These are phyloP conservation scores for Eustalomyia histrio DNA, from an alignment of 2,888 invertebrate species.

Conservation along the genomic window DNA sequence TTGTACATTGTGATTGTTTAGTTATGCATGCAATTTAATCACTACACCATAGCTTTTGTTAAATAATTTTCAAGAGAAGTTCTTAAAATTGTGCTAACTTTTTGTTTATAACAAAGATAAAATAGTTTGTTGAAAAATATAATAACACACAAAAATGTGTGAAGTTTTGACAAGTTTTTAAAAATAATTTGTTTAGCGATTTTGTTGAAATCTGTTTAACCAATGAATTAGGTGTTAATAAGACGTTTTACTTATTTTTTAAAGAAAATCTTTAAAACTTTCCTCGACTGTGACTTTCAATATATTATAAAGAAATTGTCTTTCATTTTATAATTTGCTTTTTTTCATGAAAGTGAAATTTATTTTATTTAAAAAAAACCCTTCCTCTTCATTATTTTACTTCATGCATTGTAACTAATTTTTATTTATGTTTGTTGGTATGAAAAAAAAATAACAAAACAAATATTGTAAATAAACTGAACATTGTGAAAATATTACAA, in stretches of 20 bases:
- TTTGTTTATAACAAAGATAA: neutral
- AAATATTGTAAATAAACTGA: slow-evolving; percentile 9
- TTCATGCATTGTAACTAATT: slow-evolving; percentile 23
- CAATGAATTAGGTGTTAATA: too few relatives aligned
- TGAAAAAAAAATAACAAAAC: neutral
- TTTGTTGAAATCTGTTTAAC: neutral
- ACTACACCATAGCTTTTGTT: slow-evolving; percentile 7
- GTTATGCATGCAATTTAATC: slow-evolving; percentile 33
- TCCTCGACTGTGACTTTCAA: slow-evolving; percentile 5
- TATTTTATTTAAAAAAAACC: slow-evolving; percentile 28
- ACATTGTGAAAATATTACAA: slow-evolving; percentile 13
- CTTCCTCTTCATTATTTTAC: slow-evolving; percentile 27
- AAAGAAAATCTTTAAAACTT: slow-evolving; percentile 10
- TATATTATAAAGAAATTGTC: slow-evolving; percentile 34
- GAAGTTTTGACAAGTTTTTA: slow-evolving; percentile 17
- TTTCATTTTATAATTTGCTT: slow-evolving; percentile 6
- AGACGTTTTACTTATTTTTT: too few relatives aligned
- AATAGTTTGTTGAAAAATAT: neutral
- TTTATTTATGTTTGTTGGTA: slow-evolving; percentile 18
- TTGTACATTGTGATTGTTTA: slow-evolving; percentile 24
- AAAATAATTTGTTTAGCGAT: too few relatives aligned
- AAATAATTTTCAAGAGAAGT: slow-evolving; percentile 17
- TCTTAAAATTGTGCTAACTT: slow-evolving; percentile 42
- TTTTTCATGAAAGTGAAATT: slow-evolving; percentile 52
- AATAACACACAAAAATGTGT: slow-evolving; percentile 10